Base-by-base conservation (phyloP, 2,113 vertebrate genomes). In the Morone chrysops region DNA sequence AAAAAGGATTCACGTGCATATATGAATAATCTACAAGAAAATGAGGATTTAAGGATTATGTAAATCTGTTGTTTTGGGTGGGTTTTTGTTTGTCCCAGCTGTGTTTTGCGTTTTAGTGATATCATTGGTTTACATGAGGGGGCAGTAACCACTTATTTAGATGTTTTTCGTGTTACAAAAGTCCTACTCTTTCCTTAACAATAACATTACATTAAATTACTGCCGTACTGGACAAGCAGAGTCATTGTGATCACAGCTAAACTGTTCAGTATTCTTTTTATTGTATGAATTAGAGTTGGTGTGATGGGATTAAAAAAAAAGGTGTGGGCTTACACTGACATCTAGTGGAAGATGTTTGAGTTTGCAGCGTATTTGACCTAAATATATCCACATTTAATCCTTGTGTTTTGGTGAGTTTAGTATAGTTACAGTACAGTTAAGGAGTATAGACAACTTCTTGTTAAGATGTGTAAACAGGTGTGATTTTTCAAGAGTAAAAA, bases 271-370 rank as follows among this genome's bases (percentile, higher is more conserved):
- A 10, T 8, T 53, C 50, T 25, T 31, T 7, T 25, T 6, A 13
- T 22, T 63, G n/a, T 11, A 6, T 40, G 31, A 48, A 4, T 4
- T 17, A 8, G 20, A 82, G 5, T 2, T 9, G 3, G 3, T 36
- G 48, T 31, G 6, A 25, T 45, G 45, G 7, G 36, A 62, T 25
- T 31, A 0, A 51, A 47, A 17, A 11, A 47, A 31, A 4, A n/a
- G 31, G 1, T 8, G 38, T 59, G 71, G 47, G 38, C 18, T 45
- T 69, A 73, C 20, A 59, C 84, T 87, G 92, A 87, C 90, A 86
- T 70, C 90, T 92, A 22, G 73, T 89, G 92, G 89, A 57, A 3
- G 45, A 48, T 1, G 1, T 20, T 0, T 2, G 22, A 11, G 2
- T 1, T 6, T 62, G 22, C 78, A 69, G 50, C 6, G 9, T 9